These are phyloP conservation scores for Acronicta aceris DNA, from an alignment of 2,888 invertebrate genomes.

Conservation along the genomic window DNA sequence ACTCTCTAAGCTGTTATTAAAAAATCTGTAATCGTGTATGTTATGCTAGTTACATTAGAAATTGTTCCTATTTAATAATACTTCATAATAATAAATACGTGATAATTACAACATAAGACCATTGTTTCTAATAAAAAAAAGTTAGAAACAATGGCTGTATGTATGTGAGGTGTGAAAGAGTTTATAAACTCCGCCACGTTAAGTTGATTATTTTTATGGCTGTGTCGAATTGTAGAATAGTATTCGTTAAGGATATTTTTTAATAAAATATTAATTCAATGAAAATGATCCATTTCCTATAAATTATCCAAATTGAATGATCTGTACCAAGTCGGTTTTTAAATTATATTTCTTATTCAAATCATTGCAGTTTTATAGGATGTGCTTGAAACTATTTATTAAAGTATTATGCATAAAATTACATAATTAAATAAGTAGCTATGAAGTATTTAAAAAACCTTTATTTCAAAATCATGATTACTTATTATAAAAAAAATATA, in stretches of 20 bases:
- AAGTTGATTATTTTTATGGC: slow-evolving; percentile 17
- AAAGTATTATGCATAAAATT: too few relatives aligned
- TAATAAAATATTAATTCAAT: slow-evolving; percentile 1
- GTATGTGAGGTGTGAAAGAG: slow-evolving; percentile 12
- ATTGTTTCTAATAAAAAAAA: slow-evolving; percentile 26
- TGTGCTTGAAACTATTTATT: too few relatives aligned
- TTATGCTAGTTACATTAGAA: not conserved
- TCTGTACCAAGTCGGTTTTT: not conserved
- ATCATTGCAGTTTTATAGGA: too few relatives aligned
- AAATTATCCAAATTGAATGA: too few relatives aligned
- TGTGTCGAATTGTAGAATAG: slow-evolving; percentile 15
- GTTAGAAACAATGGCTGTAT: slow-evolving; percentile 32
- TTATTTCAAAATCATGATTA: too few relatives aligned
- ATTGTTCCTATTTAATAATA: slow-evolving; percentile 19
- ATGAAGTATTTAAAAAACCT: too few relatives aligned
- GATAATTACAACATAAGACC: slow-evolving; percentile 9
- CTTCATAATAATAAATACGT: slow-evolving; percentile 7
- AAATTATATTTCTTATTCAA: not conserved
- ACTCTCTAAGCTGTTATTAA: too few relatives aligned
- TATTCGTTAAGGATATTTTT: slow-evolving; percentile 1
- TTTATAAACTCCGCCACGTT: slow-evolving; percentile 42
- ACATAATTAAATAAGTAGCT: too few relatives aligned
- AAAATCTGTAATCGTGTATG: not conserved
- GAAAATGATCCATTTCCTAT: not conserved
- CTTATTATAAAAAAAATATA: too few relatives aligned